Base-by-base conservation (phyloP, 2,113 vertebrate species). In the Coptodon bakossiorum region DNA sequence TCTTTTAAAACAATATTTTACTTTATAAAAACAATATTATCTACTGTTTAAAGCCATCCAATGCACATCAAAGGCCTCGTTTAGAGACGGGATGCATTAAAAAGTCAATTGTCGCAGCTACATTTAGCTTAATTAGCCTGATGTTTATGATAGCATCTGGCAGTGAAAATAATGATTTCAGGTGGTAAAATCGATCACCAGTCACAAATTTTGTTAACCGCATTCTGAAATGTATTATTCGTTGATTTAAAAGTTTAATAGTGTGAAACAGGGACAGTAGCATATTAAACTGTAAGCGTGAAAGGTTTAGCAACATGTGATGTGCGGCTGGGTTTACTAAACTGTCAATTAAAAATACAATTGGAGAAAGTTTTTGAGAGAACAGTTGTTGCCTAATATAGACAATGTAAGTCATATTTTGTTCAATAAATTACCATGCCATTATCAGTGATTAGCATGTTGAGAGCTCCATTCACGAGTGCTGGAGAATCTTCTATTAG, bases 391-490 rank as follows among this genome's bases (percentile, higher is more conserved):
- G 36, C 2, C 38, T 53, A 31, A 59, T 45, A 57, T 2, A 52
- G 14, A 71, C 79, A 16, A 34, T 5, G 24, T 7, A 40, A 38
- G 9, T 80, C 16, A 24, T n/a, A 27, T 54, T 63, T 6, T 22
- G 27, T 86, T 38, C 2, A 19, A 85, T 71, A 12, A 45, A 95
- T 90, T 95, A 98, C 97, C 97, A 91, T 95, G 87, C 94, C 59
- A 2, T 96, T 95, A 4, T 97, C 96, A 11, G 96, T 97, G 40
- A 96, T 95, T 87, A 97, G 90, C 24, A 96, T 96, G 84, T 97
- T 97, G 73, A 97, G 90, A 68, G 96, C 95, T 56, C 97, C 98
- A 36, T 97, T 98, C 88, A 95, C 92, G 86, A 97, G 93, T 38
- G 96, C 76, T 5, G 97, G 88, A 17, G 96, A 95, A 81, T 97